phyloP scores from a whole-genome alignment of 2,888 invertebrate species.

The Drosophila anomalata region DNA sequence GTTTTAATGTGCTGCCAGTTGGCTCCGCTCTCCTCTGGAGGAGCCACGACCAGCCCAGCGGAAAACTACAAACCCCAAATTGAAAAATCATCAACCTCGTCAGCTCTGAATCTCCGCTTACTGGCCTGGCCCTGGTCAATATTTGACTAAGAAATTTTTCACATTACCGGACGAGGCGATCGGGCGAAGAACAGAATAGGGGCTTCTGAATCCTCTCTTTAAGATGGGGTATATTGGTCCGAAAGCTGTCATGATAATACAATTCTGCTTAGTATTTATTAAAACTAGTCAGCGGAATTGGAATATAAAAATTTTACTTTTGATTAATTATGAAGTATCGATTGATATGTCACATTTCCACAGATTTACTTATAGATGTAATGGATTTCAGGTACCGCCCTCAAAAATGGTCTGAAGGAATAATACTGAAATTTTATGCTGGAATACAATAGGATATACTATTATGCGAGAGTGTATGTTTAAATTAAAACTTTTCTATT shows the following conservation, averaged over 20 bases:
- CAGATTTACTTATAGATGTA: no score
- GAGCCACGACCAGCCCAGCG: slow-evolving; percentile 50
- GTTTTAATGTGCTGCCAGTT: slow-evolving; percentile 75
- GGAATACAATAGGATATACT: no score
- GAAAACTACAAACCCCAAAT: slow-evolving; percentile 79
- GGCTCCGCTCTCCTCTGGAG: slow-evolving; percentile 20
- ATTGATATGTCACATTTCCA: no score
- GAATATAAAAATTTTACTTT: no score
- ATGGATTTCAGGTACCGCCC: no score
- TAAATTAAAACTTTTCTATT: no score
- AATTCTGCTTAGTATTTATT: neutral
- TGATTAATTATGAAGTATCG: no score
- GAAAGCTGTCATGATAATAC: neutral
- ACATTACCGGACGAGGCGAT: slow-evolving; percentile 69
- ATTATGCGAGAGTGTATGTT: no score
- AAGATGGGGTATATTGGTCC: neutral
- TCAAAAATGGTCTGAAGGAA: no score
- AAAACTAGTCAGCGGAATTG: neutral
- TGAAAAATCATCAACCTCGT: slow-evolving; percentile 75
- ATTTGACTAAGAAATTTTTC: slow-evolving; percentile 82
- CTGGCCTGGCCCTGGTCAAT: slow-evolving; percentile 67
- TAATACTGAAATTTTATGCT: no score
- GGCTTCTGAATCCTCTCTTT: slow-evolving; percentile 44
- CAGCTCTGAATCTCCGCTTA: slow-evolving; percentile 45
- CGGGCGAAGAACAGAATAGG: slow-evolving; percentile 39